Base-by-base conservation (phyloP, 1,140 invertebrate genomes). In the Oreohelix idahoensis region DNA sequence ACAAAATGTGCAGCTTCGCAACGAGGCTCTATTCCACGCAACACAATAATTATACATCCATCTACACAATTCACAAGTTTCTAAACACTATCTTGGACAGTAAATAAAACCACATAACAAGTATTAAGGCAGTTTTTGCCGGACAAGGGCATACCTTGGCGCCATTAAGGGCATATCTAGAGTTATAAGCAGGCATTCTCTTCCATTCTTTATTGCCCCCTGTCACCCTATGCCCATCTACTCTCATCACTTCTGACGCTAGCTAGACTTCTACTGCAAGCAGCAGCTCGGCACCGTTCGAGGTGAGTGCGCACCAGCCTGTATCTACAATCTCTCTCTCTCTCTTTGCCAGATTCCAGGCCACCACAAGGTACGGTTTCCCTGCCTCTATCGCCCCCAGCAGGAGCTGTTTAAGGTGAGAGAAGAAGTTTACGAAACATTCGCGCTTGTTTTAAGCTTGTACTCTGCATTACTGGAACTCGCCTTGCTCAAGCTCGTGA, bases 161-260 rank as follows among this genome's bases (percentile, higher is more conserved):
- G 45, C 75, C 75, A 29, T 77, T 77, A 17, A 51, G 49, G 45
- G 75, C 75, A 29, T 77, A 77, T 77, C 75, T 77, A 53, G 75
- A 77, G n/a, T 77, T 77, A 77, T 77, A 77, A 13, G 75, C 39
- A 36, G 75, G 75, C 75, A 77, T 77, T 51, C 11, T 77, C 20
- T 77, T 77, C 75, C 75, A 77, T 77, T 49, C 45, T 77, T 15
- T 53, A 51, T 42, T 15, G 11, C 26, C 42, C n/a, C 11, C 75
- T n/a, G 63, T 42, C 79, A 71, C 79, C 77, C 35, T 79, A n/a
- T 53, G 77, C 5, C 74, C 74, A 76, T 76, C 74, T 36, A 76
- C 74, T 76, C 45, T 76, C 74, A 76, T 76, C 42, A 51, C 74
- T 51, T 76, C 39, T 5, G 10, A 76, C 17, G 32, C 74, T 29